These are phyloP conservation scores for Tetragnatha versicolor DNA, from an alignment of 1,140 invertebrate species.

Conservation along the genomic window DNA sequence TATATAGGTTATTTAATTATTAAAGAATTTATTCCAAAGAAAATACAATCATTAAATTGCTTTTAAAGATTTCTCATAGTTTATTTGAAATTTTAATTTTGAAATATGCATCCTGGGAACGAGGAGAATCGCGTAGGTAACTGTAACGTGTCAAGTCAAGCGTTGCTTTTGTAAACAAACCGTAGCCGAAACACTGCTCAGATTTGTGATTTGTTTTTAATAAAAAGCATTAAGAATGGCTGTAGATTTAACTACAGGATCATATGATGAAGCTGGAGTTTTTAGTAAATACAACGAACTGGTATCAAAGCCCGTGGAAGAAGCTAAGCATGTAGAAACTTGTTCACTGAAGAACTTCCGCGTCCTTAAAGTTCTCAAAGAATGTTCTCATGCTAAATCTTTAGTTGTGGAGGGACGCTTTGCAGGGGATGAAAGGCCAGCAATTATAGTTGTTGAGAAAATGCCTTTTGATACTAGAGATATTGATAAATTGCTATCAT, in stretches of 20 bases:
- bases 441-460: conserved; percentile 36
- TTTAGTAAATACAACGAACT: conserved; percentile 47
- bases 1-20: too few relatives aligned
- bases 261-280: conserved; percentile 45
- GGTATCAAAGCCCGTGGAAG: background rate
- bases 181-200: too few relatives aligned
- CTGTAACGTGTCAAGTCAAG: too few relatives aligned
- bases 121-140: too few relatives aligned
- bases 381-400: conserved; percentile 20
- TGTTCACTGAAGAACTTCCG: conserved; percentile 29
- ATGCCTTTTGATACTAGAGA: conserved; percentile 38
- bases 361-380: conserved; percentile 28
- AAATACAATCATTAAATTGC: too few relatives aligned
- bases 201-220: too few relatives aligned
- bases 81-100: too few relatives aligned
- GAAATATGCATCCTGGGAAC: too few relatives aligned
- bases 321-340: background rate
- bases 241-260: conserved; percentile 43
- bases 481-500: conserved; percentile 9
- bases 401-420: conserved; percentile 42
- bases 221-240: conserved; percentile 22
- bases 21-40: too few relatives aligned
- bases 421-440: conserved; percentile 22
- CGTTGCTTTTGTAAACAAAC: too few relatives aligned
- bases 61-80: too few relatives aligned